A percentile compares a stretch with the other conserved stretches of the same genome.
Conservation (phyloP, 2,113 vertebrate species). For the Heterotilapia buettikoferi region DNA sequence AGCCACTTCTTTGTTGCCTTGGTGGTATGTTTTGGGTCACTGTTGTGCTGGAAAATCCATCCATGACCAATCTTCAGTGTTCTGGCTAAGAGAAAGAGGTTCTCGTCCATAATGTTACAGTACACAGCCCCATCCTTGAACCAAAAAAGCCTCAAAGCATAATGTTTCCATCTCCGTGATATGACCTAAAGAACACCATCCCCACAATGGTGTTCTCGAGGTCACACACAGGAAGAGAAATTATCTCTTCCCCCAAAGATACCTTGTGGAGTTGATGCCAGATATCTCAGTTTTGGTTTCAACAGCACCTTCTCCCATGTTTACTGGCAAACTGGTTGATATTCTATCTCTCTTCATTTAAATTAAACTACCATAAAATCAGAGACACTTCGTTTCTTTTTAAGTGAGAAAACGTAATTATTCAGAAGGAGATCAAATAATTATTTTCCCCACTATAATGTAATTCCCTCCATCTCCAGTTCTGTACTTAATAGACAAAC, state of each 20-base stretch:
- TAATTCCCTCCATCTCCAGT: not conserved
- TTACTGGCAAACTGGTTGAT: not conserved
- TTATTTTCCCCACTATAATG: not conserved
- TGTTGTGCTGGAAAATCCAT: not conserved
- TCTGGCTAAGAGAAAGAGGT: not conserved
- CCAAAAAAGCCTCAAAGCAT: not conserved
- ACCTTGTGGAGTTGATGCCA: not conserved
- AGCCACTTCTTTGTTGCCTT: not conserved
- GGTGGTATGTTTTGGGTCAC: not conserved
- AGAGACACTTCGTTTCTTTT: not conserved
- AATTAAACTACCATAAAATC: not conserved
- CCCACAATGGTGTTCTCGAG: not conserved
- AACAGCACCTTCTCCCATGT: not conserved
- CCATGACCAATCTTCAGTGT: not conserved
- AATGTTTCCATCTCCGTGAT: not conserved
- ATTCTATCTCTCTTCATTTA: not conserved
- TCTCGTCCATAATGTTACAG: not conserved
- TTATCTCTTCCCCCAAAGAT: not conserved
- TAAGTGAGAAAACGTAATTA: not conserved
- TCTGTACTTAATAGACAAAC: not conserved
- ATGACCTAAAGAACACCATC: fast-evolving
- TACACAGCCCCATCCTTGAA: not conserved
- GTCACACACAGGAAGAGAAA: not conserved
- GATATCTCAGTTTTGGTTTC: not conserved
- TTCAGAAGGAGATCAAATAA: not conserved